A percentile compares a stretch with the other conserved stretches of the same genome.
These are phyloP conservation scores for Perodicticus potto DNA, from an alignment of 2,797 vertebrate species.

Conservation along the genomic window DNA sequence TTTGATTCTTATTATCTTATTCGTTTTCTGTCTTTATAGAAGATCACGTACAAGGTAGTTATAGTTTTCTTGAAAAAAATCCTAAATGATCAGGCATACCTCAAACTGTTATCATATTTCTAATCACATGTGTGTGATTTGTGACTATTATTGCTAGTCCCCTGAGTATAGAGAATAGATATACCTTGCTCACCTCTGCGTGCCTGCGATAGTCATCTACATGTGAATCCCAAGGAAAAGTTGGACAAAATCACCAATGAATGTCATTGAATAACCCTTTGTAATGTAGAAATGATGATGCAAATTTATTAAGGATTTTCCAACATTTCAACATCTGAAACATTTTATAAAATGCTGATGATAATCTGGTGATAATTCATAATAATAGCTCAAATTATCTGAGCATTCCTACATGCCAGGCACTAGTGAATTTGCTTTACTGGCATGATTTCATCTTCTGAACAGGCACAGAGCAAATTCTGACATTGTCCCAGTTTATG, in stretches of 20 bases:
- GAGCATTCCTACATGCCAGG: background rate
- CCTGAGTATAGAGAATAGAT: accelerated
- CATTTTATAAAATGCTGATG: background rate
- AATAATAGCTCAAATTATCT: background rate
- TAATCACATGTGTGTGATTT: background rate
- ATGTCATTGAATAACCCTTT: background rate
- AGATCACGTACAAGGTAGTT: background rate
- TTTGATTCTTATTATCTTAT: background rate
- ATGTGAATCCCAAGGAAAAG: background rate
- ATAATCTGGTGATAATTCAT: background rate
- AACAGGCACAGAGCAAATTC: background rate
- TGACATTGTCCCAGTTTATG: background rate
- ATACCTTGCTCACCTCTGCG: background rate
- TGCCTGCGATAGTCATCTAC: background rate
- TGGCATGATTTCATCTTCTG: background rate
- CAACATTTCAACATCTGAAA: background rate
- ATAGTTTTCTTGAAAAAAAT: background rate
- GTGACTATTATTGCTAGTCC: background rate
- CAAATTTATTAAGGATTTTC: background rate
- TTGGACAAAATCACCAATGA: background rate
- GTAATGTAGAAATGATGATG: background rate
- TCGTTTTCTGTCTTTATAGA: background rate
- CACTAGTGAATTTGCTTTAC: background rate
- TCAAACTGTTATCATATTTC: background rate
- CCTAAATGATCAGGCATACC: background rate